These are phyloP conservation scores for Poecilia velifera DNA, from an alignment of 2,797 vertebrate genomes.

Conservation along the genomic window DNA sequence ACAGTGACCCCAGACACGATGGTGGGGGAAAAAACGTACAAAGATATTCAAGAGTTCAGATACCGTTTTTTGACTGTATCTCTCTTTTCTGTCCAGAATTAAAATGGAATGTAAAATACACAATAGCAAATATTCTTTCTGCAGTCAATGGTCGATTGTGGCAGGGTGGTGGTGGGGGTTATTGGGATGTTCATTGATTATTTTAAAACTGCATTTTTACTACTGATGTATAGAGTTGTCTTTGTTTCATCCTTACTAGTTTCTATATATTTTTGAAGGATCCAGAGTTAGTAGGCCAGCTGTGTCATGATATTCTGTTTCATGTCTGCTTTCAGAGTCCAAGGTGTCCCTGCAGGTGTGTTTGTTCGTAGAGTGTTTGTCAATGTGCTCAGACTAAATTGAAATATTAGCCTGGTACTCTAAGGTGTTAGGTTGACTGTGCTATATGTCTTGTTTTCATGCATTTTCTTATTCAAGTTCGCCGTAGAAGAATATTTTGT, in stretches of 20 bases:
- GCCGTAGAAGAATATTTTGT: slow-evolving; percentile 82
- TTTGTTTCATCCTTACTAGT: slow-evolving; percentile 91
- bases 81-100: slow-evolving; percentile 87
- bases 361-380: slow-evolving; percentile 57
- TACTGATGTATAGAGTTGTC: slow-evolving; percentile 96
- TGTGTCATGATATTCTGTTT: slow-evolving; percentile 90
- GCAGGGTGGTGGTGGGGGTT: slow-evolving; percentile 80
- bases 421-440: slow-evolving; percentile 86
- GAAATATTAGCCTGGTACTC: slow-evolving; percentile 95
- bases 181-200: slow-evolving; percentile 95
- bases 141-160: slow-evolving; percentile 88
- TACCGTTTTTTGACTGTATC: slow-evolving; percentile 80
- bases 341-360: slow-evolving; percentile 78
- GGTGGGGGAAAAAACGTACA: slow-evolving; percentile 67
- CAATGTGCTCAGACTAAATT: slow-evolving; percentile 88
- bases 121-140: slow-evolving; percentile 99
- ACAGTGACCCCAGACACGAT: slow-evolving; percentile 89
- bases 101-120: slow-evolving; percentile 94
- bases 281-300: slow-evolving; percentile 92
- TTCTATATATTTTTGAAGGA: slow-evolving; percentile 88
- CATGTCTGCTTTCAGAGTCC: slow-evolving; percentile 92
- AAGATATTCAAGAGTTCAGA: slow-evolving; percentile 73
- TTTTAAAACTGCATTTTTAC: slow-evolving; percentile 99
- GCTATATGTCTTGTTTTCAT: slow-evolving; percentile 83
- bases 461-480: slow-evolving; percentile 68